Percentiles rank a stretch among this genome's conserved stretches.
These are phyloP conservation scores for Drosophila orena DNA, from an alignment of 1,140 invertebrate species.

Conservation along the genomic window DNA sequence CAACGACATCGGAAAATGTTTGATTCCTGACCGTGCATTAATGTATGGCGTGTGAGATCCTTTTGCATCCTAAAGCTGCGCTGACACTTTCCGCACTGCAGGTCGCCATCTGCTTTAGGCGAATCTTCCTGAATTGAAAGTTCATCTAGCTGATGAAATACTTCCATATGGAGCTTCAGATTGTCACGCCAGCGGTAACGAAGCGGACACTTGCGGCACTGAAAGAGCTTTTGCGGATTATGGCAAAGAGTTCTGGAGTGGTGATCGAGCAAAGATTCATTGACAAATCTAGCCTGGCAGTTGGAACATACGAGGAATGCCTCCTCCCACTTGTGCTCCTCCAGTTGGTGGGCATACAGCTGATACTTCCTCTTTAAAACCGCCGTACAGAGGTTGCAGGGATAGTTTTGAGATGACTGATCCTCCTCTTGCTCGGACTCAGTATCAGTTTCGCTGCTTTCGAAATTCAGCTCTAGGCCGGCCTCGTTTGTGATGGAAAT, in stretches of 20 bases:
- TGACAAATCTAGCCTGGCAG: constrained; percentile 69
- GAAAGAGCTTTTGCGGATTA: constrained; percentile 62
- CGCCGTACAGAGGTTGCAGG: constrained; percentile 85
- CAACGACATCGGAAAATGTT: constrained; percentile 86
- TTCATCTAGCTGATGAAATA: constrained; percentile 41
- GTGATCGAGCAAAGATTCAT: constrained; percentile 57
- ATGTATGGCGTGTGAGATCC: constrained; percentile 85
- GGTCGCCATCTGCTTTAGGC: not conserved
- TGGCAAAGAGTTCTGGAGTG: constrained; percentile 63
- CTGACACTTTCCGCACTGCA: constrained; percentile 85
- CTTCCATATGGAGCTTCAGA: constrained; percentile 50
- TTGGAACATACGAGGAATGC: constrained; percentile 38
- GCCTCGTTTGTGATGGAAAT: constrained; percentile 75
- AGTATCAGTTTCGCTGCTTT: constrained; percentile 74
- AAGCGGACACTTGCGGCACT: constrained; percentile 70
- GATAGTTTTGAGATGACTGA: not conserved
- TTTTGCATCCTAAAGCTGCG: constrained; percentile 86
- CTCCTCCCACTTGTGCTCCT: constrained; percentile 57
- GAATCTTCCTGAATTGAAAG: not conserved
- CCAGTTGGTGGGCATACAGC: constrained; percentile 69
- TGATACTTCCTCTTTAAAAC: constrained; percentile 78
- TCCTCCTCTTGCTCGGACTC: constrained; percentile 43
- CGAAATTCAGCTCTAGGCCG: constrained; percentile 67
- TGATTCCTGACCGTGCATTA: constrained; percentile 85
- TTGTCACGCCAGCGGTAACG: constrained; percentile 80